A percentile compares a stretch with the other conserved stretches of the same genome.
Evolutionary conservation across 1,140 invertebrate species (phyloP).

Genomic region (Drosophila mauritiana): DNA sequence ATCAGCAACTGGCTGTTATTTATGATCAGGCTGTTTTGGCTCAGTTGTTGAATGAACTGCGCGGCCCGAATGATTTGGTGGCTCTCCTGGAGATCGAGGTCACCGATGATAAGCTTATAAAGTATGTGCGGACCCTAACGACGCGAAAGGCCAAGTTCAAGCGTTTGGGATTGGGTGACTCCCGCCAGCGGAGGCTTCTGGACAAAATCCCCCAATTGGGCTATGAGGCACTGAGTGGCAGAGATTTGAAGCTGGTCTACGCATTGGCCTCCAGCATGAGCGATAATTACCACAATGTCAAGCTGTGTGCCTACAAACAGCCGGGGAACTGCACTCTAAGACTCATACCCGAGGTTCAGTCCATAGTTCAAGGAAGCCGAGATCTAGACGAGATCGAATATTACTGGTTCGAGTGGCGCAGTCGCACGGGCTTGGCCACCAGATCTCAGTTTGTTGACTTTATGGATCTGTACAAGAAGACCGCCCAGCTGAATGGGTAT

Average conservation of each 20-base stretch:
- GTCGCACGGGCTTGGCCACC: conserved; percentile 46
- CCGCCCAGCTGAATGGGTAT: conserved; percentile 69
- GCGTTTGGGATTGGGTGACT: conserved; percentile 39
- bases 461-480: conserved; percentile 74
- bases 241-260: conserved; percentile 49
- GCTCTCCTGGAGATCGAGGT: conserved; percentile 58
- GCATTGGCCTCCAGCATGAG: conserved; percentile 64
- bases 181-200: conserved; percentile 47
- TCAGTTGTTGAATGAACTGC: conserved; percentile 60
- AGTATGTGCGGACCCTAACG: conserved; percentile 41
- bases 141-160: conserved; percentile 53
- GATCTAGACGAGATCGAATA: conserved; percentile 74
- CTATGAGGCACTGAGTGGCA: conserved; percentile 45
- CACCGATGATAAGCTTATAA: conserved; percentile 54
- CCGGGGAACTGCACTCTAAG: conserved; percentile 57
- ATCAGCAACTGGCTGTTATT: conserved; percentile 51
- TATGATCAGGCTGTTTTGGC: conserved; percentile 68
- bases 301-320: conserved; percentile 65
- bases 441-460: conserved; percentile 59
- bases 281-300: conserved; percentile 58
- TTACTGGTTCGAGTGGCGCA: conserved; percentile 79
- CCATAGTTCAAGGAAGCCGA: conserved; percentile 50
- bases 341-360: conserved; percentile 71
- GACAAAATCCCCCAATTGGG: conserved; percentile 49
- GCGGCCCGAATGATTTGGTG: conserved; percentile 54